These are phyloP conservation scores for Chamaetylas fuelleborni DNA, from an alignment of 2,113 vertebrate genomes.

Conservation along the genomic window DNA sequence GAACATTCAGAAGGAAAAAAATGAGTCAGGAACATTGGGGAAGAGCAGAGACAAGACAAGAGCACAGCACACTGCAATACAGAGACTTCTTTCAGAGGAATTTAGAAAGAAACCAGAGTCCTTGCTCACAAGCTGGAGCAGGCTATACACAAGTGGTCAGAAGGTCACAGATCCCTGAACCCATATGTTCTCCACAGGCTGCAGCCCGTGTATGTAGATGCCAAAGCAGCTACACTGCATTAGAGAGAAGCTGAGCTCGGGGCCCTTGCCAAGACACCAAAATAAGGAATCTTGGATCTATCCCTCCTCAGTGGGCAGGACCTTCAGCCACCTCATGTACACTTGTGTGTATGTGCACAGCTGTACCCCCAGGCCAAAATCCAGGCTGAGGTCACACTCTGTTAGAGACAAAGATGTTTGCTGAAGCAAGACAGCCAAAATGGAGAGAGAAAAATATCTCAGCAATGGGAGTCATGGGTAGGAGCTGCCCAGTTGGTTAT, in stretches of 20 bases:
- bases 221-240: not conserved
- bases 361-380: not conserved
- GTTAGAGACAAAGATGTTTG: not conserved
- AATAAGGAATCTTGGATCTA: not conserved
- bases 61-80: not conserved
- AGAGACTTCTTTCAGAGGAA: not conserved
- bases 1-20: not conserved
- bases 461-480: fast-evolving
- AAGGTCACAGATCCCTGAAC: not conserved
- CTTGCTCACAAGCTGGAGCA: not conserved
- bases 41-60: not conserved
- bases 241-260: not conserved
- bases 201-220: fast-evolving
- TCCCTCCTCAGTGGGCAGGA: not conserved
- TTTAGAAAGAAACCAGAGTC: not conserved
- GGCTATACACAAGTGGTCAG: not conserved
- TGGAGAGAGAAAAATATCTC: not conserved
- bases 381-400: not conserved
- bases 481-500: not conserved
- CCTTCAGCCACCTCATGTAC: not conserved
- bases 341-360: fast-evolving
- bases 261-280: not conserved
- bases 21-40: not conserved
- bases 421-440: not conserved
- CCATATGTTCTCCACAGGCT: not conserved